A percentile compares a stretch with the other conserved stretches of the same genome.
Evolutionary conservation across 2,888 invertebrate species (phyloP).

Genomic region (Pachydiplax longipennis): DNA sequence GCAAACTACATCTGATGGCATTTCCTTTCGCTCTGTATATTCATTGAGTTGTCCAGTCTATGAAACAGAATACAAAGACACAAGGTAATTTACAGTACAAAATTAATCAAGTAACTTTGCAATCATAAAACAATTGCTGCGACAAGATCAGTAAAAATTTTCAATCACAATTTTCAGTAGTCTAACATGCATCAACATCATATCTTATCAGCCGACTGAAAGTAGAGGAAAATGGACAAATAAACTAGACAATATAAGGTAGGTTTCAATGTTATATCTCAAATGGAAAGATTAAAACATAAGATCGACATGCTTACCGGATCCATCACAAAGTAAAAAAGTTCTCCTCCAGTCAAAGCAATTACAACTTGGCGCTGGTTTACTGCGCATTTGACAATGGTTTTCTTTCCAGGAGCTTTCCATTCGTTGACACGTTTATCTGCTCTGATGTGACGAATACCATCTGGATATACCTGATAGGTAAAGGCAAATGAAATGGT

Average conservation of each 20-base stretch:
- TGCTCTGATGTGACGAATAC: slow-evolving; percentile 96
- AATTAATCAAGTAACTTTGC: not conserved
- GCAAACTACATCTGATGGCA: slow-evolving; percentile 96
- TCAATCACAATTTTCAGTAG: not conserved
- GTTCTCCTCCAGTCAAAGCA: slow-evolving; percentile 94
- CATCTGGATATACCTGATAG: slow-evolving; percentile 90
- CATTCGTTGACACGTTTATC: slow-evolving; percentile 99
- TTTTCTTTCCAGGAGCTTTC: slow-evolving; percentile 97
- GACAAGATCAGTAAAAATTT: not conserved
- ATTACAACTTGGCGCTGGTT: slow-evolving; percentile 99
- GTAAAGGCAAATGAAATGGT: slow-evolving; percentile 22
- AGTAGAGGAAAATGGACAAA: not conserved
- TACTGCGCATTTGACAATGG: slow-evolving; percentile 96
- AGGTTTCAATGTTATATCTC: not conserved
- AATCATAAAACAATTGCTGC: not conserved
- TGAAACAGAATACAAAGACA: not conserved
- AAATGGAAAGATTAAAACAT: not conserved
- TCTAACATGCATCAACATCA: slow-evolving; percentile 28
- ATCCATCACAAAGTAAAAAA: slow-evolving; percentile 99
- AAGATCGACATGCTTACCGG: slow-evolving; percentile 70
- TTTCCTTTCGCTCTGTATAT: slow-evolving; percentile 95
- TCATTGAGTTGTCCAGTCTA: slow-evolving; percentile 98
- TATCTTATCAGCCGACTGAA: not conserved
- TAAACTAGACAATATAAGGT: not conserved
- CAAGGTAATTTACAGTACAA: not conserved